A percentile compares a stretch with the other conserved stretches of the same genome.
phyloP scores from a whole-genome alignment of 2,797 vertebrate species.

The Octomys mimax region DNA sequence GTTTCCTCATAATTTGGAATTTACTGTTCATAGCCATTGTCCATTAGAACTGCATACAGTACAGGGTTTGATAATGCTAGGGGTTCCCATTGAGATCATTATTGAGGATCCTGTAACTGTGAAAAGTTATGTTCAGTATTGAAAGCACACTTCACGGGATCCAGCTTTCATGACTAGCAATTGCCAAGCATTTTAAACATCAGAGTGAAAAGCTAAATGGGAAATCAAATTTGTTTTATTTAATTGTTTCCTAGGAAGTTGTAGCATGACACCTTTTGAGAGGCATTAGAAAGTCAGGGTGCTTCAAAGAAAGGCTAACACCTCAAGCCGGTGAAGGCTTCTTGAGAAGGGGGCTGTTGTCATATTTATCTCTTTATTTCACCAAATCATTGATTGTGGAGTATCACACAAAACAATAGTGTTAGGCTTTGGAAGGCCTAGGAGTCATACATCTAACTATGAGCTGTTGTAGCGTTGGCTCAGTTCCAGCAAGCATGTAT shows the following conservation, averaged over 20 bases:
- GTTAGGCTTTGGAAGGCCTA: slow-evolving; percentile 33
- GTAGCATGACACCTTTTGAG: not conserved
- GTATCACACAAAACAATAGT: not conserved
- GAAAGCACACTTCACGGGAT: not conserved
- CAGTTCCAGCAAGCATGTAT: not conserved
- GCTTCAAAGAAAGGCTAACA: not conserved
- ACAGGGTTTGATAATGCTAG: not conserved
- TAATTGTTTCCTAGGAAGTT: slow-evolving; percentile 13
- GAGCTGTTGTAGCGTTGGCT: not conserved
- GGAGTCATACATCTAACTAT: slow-evolving; percentile 35
- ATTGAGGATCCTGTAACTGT: not conserved
- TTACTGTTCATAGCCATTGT: not conserved
- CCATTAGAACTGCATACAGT: not conserved
- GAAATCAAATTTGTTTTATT: slow-evolving; percentile 41
- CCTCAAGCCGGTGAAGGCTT: slow-evolving; percentile 33
- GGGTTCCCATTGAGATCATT: not conserved
- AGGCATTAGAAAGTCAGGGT: not conserved
- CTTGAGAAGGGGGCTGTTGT: not conserved
- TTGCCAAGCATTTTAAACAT: slow-evolving; percentile 15
- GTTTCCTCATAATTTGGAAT: slow-evolving; percentile 1
- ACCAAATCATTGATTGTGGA: not conserved
- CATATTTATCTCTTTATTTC: slow-evolving; percentile 57
- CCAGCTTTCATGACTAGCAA: not conserved
- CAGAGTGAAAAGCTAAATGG: not conserved
- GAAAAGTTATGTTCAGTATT: slow-evolving; percentile 31